Base-by-base conservation (phyloP, 2,797 vertebrate genomes). In the Antrozous pallidus region DNA sequence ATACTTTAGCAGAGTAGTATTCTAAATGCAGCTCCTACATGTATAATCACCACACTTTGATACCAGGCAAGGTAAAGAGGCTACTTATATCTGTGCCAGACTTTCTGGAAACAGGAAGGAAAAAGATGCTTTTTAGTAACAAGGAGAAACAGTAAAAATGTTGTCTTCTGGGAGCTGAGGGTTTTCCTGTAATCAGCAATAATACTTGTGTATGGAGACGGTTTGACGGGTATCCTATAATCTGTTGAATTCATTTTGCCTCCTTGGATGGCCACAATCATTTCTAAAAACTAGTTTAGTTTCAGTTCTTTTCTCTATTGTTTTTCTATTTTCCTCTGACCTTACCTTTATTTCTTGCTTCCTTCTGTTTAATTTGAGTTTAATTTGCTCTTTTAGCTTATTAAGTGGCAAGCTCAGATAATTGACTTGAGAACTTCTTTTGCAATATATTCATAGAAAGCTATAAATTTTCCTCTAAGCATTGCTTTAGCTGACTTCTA, bases 391-490 rank as follows among this genome's bases (percentile, higher is more conserved):
- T 78, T 86, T 16, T 80, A 75, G 28, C 10, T 93, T 79, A 80
- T 70, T 93, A 71, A 85, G 17, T 2, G 61, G 13, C 31, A 94
- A 92, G 5, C 13, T 93, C 84, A 69, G 56, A 63, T 81, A 1
- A 17, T 33, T 95, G 28, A 77, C 74, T 69, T 82, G 67, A 63
- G 75, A 91, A 63, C 3, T 49, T 92, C 31, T 87, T 89, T 90
- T 51, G 33, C 42, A 36, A 88, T 77, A 69, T 63, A 82, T 82
- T 75, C 18, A 49, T 42, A 10, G 7, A 88, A 63, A 63, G 20
- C 71, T 93, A 86, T 69, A 65, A 51, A 87, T 80, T 95, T 85
- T n/a, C 79, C 89, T 94, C 22, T 91, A 56, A 87, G 14, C 17
- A 40, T 40, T 91, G 17, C 42, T 88, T 80, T 89, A 49, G 33